Evolutionary conservation across 2,888 invertebrate species (phyloP).

Genomic region (Thereva unica): DNA sequence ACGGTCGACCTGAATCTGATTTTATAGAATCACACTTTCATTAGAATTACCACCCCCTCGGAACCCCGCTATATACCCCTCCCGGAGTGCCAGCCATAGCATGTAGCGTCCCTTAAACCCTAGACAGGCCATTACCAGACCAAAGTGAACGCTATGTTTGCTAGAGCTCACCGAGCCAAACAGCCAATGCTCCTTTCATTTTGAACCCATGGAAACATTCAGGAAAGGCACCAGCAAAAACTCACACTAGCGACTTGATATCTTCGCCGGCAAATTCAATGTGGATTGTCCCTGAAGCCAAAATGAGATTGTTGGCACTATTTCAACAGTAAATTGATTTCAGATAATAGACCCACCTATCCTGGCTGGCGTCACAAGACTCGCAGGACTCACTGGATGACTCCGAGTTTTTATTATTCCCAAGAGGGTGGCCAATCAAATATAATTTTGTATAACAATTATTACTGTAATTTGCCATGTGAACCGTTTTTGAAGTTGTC

Average conservation of each 20-base stretch:
- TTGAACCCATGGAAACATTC: slow-evolving; percentile 16
- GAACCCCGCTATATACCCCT: background rate
- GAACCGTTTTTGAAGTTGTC: too few relatives aligned
- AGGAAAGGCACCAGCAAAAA: slow-evolving; percentile 21
- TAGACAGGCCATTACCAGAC: background rate
- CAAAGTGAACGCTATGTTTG: background rate
- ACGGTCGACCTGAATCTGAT: slow-evolving; percentile 20
- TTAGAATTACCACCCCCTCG: slow-evolving; percentile 16
- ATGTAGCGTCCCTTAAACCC: background rate
- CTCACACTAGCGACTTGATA: slow-evolving; percentile 11
- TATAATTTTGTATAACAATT: slow-evolving; percentile 14
- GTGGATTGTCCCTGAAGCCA: slow-evolving; percentile 28
- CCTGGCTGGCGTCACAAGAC: slow-evolving; percentile 1
- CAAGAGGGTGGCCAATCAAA: slow-evolving; percentile 5
- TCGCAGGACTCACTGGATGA: background rate
- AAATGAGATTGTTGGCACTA: slow-evolving; percentile 35
- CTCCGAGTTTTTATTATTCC: slow-evolving; percentile 11
- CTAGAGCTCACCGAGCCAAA: too few relatives aligned
- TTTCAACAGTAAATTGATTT: slow-evolving; percentile 36
- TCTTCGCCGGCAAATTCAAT: slow-evolving; percentile 18
- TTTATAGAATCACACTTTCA: slow-evolving; percentile 29
- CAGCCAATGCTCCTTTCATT: background rate
- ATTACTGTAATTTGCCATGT: slow-evolving; percentile 10
- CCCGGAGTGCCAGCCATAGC: background rate
- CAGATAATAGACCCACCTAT: slow-evolving; percentile 20